Percentiles rank a stretch among this genome's conserved stretches.
Conservation (phyloP, 2,797 vertebrate genomes). For the Xiphophorus birchmanni region DNA sequence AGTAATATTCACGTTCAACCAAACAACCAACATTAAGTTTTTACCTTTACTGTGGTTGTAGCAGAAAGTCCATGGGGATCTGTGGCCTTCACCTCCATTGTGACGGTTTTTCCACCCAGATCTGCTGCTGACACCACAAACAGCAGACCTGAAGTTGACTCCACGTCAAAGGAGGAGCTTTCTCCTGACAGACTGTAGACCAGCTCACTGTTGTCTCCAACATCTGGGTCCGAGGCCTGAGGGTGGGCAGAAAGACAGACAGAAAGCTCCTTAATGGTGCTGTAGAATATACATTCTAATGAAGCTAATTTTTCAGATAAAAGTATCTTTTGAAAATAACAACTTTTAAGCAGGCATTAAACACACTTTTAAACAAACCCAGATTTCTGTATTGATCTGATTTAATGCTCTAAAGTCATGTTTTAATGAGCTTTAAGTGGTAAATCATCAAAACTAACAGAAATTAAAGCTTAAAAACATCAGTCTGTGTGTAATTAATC, state of each 20-base stretch:
- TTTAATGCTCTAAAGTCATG: too few species aligned
- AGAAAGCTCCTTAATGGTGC: not conserved
- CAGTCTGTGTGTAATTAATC: too few species aligned
- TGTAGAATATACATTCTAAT: not conserved
- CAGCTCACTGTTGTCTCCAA: slow-evolving; percentile 62
- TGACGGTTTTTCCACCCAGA: slow-evolving; percentile 30
- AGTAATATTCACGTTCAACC: not conserved
- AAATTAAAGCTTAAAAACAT: too few species aligned
- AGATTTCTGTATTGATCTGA: not conserved
- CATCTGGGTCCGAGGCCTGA: slow-evolving; percentile 82
- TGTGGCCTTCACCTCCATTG: slow-evolving; percentile 67
- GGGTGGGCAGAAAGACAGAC: not conserved
- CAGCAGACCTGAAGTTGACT: slow-evolving; percentile 77
- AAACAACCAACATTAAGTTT: not conserved
- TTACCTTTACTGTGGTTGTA: slow-evolving; percentile 69
- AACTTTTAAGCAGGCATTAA: not conserved
- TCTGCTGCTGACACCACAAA: slow-evolving; percentile 71
- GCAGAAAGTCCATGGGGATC: slow-evolving; percentile 68
- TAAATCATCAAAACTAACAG: too few species aligned
- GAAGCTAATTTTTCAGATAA: not conserved
- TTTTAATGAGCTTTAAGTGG: too few species aligned
- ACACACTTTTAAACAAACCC: not conserved
- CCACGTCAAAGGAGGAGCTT: slow-evolving; percentile 64
- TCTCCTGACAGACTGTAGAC: slow-evolving; percentile 71
- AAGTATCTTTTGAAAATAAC: not conserved